Percentiles rank a stretch among this genome's conserved stretches.
Evolutionary conservation across 2,113 vertebrate species (phyloP).

Genomic region (Anthoscopus minutus): DNA sequence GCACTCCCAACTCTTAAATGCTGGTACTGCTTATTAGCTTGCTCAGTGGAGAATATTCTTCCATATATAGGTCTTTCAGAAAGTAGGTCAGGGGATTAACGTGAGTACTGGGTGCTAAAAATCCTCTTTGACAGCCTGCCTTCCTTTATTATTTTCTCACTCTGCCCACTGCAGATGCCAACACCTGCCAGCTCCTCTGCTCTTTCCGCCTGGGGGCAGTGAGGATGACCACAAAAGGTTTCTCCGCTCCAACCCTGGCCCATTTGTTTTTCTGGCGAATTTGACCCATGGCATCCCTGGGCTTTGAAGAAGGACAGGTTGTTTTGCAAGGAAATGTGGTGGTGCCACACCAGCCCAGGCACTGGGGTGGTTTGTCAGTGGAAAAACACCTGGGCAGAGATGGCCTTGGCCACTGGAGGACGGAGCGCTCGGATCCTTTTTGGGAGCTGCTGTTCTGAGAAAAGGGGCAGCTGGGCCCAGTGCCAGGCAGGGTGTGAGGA

Average conservation of each 20-base stretch:
- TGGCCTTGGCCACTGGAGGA: background rate
- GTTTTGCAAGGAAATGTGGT: background rate
- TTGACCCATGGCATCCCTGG: background rate
- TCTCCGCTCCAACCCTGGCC: rapidly evolving
- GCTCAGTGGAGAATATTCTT: conserved; percentile 54
- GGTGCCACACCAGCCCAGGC: background rate
- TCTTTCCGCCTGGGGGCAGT: background rate
- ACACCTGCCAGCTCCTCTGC: background rate
- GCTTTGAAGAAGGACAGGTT: background rate
- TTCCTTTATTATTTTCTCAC: conserved; percentile 15
- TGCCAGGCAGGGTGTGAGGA: background rate
- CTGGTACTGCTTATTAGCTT: conserved; percentile 46
- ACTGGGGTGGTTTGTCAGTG: background rate
- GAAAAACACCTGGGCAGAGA: background rate
- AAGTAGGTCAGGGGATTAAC: conserved; percentile 62
- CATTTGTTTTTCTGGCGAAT: rapidly evolving
- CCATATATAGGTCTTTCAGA: conserved; percentile 61
- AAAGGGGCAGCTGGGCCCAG: background rate
- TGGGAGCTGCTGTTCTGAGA: rapidly evolving
- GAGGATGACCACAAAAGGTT: background rate
- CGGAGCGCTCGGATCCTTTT: background rate
- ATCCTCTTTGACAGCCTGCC: conserved; percentile 52
- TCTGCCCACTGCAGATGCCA: background rate
- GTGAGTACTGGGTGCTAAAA: conserved; percentile 4
- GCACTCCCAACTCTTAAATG: conserved; percentile 36